phyloP scores from a whole-genome alignment of 2,888 invertebrate species.

The Ceratothoa steindachneri region DNA sequence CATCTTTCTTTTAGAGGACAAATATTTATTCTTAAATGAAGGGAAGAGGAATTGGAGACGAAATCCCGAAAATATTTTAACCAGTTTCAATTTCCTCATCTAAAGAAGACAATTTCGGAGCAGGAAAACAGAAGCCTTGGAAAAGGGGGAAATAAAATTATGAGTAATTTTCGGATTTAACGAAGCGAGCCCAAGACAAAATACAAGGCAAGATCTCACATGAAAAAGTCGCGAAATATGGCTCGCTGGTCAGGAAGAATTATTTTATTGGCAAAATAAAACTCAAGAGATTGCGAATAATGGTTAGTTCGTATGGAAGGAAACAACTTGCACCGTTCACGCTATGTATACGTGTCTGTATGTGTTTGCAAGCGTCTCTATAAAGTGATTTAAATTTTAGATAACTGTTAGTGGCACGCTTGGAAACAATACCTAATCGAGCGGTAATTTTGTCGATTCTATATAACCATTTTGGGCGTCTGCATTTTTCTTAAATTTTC shows the following conservation, averaged over 20 bases:
- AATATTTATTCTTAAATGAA: background rate
- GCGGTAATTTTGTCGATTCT: too few relatives aligned
- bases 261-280: background rate
- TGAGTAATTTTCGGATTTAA: background rate
- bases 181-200: background rate
- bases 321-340: too few relatives aligned
- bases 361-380: background rate
- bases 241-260: background rate
- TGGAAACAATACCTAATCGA: too few relatives aligned
- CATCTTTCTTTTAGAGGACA: background rate
- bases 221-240: background rate
- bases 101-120: background rate
- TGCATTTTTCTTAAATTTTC: too few relatives aligned
- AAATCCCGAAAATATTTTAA: background rate
- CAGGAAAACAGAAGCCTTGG: background rate
- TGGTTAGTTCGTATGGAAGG: too few relatives aligned
- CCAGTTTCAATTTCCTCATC: background rate
- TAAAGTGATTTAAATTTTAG: too few relatives aligned
- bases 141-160: background rate
- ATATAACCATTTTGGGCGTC: too few relatives aligned
- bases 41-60: background rate
- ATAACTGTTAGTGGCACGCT: too few relatives aligned
- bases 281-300: background rate
- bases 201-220: background rate
- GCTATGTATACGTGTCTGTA: background rate